Evolutionary conservation across 2,888 invertebrate genomes (phyloP).

Genomic region (Eutolmus rufibarbis): DNA sequence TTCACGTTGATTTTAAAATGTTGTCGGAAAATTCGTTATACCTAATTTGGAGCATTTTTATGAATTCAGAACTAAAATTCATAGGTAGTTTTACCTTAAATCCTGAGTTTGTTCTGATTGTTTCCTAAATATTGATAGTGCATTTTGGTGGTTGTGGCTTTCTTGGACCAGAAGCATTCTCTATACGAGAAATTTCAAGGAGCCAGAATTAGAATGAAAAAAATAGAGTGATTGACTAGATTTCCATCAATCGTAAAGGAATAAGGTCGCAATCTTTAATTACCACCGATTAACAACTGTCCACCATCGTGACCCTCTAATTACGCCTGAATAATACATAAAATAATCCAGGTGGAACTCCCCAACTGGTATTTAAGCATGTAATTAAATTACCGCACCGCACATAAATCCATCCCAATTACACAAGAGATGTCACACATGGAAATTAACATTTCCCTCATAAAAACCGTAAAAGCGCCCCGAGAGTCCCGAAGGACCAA

Average conservation of each 20-base stretch:
- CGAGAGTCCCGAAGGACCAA: neutral
- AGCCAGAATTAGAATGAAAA: neutral
- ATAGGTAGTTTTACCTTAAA: too few species aligned
- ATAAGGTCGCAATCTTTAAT: neutral
- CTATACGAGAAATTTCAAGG: too few species aligned
- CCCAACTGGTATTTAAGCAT: neutral
- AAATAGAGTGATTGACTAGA: neutral
- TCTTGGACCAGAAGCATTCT: too few species aligned
- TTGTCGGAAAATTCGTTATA: too few species aligned
- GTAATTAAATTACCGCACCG: neutral
- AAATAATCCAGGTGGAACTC: neutral
- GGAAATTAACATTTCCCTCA: neutral
- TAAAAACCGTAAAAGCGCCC: neutral
- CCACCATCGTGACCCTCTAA: neutral
- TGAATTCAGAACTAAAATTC: too few species aligned
- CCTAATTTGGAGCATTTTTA: too few species aligned
- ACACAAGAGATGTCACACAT: neutral
- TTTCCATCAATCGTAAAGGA: neutral
- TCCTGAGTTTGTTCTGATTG: too few species aligned
- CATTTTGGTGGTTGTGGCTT: too few species aligned
- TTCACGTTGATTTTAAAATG: too few species aligned
- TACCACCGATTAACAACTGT: neutral
- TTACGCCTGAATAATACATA: neutral
- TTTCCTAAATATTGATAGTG: too few species aligned
- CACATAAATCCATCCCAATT: neutral